phyloP scores from a whole-genome alignment of 2,797 vertebrate genomes.

The Lepidocolaptes lacrymiger region DNA sequence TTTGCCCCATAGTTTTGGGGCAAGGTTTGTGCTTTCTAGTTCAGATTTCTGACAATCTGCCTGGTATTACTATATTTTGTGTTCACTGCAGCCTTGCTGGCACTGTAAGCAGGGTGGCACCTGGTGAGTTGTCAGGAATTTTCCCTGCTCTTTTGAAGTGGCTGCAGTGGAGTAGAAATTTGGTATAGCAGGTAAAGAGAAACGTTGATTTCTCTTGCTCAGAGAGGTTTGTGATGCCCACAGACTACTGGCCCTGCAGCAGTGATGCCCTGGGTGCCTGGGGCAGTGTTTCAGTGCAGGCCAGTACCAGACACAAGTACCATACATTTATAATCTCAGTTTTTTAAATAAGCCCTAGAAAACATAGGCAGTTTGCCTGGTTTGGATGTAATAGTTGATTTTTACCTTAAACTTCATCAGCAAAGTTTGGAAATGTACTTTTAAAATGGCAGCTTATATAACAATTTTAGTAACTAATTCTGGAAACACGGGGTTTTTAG shows the following conservation, averaged over 20 bases:
- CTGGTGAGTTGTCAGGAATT: background rate
- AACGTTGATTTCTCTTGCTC: background rate
- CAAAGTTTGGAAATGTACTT: background rate
- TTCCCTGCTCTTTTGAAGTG: background rate
- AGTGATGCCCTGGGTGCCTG: background rate
- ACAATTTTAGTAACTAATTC: background rate
- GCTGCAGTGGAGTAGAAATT: background rate
- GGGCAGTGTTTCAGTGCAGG: background rate
- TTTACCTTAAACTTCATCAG: background rate
- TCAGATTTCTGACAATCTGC: background rate
- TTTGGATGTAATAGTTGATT: background rate
- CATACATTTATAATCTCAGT: accelerated
- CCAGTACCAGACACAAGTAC: background rate
- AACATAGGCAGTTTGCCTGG: background rate
- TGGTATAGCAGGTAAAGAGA: background rate
- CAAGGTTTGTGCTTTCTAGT: background rate
- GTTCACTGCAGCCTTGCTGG: background rate
- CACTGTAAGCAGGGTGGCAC: background rate
- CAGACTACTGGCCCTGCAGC: accelerated
- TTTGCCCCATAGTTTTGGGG: background rate
- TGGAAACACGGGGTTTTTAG: background rate
- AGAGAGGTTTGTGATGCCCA: background rate
- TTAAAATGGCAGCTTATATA: background rate
- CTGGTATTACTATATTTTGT: accelerated
- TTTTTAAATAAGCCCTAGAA: background rate